Evolutionary conservation across 2,888 invertebrate genomes (phyloP).

Genomic region (Euzetes globulus): DNA sequence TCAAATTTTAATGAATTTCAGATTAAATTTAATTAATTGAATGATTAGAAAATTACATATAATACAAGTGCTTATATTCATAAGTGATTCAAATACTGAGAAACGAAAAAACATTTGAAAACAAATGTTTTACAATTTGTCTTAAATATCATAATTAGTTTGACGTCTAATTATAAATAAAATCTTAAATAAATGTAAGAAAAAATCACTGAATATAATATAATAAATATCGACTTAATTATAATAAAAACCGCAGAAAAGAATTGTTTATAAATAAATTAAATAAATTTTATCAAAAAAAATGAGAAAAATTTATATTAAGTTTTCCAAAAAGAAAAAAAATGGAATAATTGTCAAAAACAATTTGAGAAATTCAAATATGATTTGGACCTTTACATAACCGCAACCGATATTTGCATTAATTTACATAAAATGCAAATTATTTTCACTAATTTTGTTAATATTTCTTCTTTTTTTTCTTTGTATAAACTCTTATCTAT

Average conservation of each 20-base stretch:
- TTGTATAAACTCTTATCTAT: background rate
- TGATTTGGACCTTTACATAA: background rate
- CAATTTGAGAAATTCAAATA: background rate
- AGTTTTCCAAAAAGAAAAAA: background rate
- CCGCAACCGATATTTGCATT: background rate
- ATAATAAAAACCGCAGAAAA: background rate
- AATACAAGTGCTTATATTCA: conserved; percentile 25
- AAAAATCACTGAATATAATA: too few relatives aligned
- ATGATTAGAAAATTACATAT: conserved; percentile 15
- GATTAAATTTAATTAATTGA: conserved; percentile 2
- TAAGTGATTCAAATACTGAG: conserved; percentile 1
- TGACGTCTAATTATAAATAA: too few relatives aligned
- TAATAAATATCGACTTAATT: background rate
- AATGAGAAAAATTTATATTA: too few relatives aligned
- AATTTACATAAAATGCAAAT: background rate
- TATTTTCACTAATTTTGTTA: background rate
- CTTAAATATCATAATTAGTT: too few relatives aligned
- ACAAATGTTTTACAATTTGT: background rate
- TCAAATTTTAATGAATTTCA: too few relatives aligned
- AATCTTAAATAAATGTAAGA: too few relatives aligned
- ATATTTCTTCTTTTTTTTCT: background rate
- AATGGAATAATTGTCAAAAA: background rate
- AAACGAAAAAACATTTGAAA: background rate
- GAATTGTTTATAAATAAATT: background rate
- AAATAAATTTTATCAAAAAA: background rate